Base-by-base conservation (phyloP, 2,113 vertebrate genomes). In the Callithrix jacchus region DNA sequence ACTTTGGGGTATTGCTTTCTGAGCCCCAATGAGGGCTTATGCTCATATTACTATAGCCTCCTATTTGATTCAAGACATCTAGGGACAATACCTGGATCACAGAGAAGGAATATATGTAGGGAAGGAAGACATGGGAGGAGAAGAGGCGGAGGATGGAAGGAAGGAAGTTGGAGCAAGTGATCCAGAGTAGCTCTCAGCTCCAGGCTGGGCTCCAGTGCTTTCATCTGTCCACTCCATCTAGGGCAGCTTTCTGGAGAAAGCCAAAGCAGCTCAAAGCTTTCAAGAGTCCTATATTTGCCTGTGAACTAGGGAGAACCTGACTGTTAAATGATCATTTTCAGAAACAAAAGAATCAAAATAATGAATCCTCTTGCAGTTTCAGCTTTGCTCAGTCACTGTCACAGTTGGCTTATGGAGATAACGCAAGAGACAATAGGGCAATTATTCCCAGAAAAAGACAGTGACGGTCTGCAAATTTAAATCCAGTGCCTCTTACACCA, bases 331-430 rank as follows among this genome's bases (percentile, higher is more conserved):
- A 88, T 74, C 30, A 1, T 84, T 77, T 93, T 71, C 64, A 73
- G 85, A 92, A 87, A 95, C 35, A 70, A 94, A 92, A 90, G 52
- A 97, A 85, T 79, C 79, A 82, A 92, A 88, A 86, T 77, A 95
- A 91, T 86, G 86, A 94, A 21, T 61, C 77, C 73, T 76, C 49
- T 91, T 82, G 70, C 91, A 77, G 71, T 73, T 70, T 79, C 4
- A 0, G 42, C 47, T 88, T 96, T 10, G 0, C 17, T 70, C 87
- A 5, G 49, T 82, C 52, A 64, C 58, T 70, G 64, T 88, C 86
- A 66, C 73, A 42, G 81, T 71, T 84, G 73, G 73, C 73, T 85
- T 89, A 70, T 68, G n/a, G 52, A 56, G 49, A 70, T 61, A 52
- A 96, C 77, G 11, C 54, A 42, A 89, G 88, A 91, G 58, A 97